Evolutionary conservation across 2,888 invertebrate species (phyloP).

Genomic region (Sipha maydis): DNA sequence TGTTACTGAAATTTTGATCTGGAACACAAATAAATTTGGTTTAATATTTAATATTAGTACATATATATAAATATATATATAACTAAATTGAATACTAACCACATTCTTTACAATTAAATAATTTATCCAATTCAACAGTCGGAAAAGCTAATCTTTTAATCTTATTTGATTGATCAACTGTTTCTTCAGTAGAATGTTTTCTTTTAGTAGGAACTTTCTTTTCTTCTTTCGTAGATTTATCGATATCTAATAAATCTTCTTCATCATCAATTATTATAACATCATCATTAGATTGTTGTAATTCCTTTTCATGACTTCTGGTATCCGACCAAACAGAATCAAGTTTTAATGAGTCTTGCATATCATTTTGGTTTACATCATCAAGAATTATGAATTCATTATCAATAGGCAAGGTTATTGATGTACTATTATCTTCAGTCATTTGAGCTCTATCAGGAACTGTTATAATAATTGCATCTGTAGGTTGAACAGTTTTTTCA

Average conservation of each 20-base stretch:
- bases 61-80: too few species aligned
- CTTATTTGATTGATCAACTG: not conserved
- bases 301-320: not conserved
- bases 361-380: conserved; percentile 29
- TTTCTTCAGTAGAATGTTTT: not conserved
- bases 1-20: not conserved
- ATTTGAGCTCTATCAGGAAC: conserved; percentile 32
- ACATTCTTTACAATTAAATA: conserved; percentile 49
- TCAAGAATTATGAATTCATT: conserved; percentile 53
- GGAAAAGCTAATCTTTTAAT: not conserved
- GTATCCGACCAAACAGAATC: not conserved
- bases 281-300: not conserved
- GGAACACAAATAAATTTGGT: not conserved
- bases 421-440: not conserved
- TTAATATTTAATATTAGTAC: not conserved
- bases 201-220: not conserved
- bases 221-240: not conserved
- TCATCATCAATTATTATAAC: conserved; percentile 51
- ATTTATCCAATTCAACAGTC: not conserved
- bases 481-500: not conserved
- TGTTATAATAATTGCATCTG: conserved; percentile 45
- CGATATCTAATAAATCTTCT: not conserved
- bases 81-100: conserved; percentile 27
- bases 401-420: not conserved
- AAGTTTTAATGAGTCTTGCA: not conserved